Percentiles rank a stretch among this genome's conserved stretches.
These are phyloP conservation scores for Amniataba percoides DNA, from an alignment of 2,797 vertebrate species.

Conservation along the genomic window DNA sequence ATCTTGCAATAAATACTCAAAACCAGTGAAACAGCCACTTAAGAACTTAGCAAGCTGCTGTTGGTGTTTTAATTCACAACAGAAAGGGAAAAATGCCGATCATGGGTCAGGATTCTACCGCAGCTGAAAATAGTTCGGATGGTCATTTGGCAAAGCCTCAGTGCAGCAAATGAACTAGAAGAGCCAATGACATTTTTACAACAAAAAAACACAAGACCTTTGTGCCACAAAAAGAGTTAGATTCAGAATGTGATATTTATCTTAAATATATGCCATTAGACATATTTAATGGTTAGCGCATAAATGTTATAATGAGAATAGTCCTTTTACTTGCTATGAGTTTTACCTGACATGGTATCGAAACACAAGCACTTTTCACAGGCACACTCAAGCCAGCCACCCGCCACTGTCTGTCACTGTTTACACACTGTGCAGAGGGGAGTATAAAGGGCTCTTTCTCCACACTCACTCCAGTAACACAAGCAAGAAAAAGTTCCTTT, in stretches of 20 bases:
- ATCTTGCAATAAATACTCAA: background rate
- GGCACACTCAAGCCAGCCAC: conserved; percentile 75
- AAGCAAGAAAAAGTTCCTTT: conserved; percentile 55
- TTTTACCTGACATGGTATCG: conserved; percentile 62
- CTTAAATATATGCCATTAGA: background rate
- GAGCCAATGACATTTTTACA: background rate
- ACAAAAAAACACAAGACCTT: background rate
- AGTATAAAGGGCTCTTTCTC: conserved; percentile 87
- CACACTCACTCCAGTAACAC: conserved; percentile 44
- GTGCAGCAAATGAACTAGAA: background rate
- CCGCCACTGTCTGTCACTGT: conserved; percentile 80
- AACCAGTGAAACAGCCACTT: background rate
- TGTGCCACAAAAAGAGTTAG: background rate
- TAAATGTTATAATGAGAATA: conserved; percentile 19
- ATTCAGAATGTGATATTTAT: background rate
- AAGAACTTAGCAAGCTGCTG: background rate
- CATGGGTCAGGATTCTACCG: background rate
- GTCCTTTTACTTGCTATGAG: conserved; percentile 32
- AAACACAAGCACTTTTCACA: conserved; percentile 83
- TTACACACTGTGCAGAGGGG: conserved; percentile 71
- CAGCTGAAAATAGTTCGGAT: background rate
- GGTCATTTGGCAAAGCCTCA: background rate
- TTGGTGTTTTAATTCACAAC: background rate
- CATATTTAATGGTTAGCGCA: background rate
- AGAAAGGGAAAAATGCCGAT: conserved; percentile 7